Base-by-base conservation (phyloP, 2,888 invertebrate species). In the Darwinula stevensoni region DNA sequence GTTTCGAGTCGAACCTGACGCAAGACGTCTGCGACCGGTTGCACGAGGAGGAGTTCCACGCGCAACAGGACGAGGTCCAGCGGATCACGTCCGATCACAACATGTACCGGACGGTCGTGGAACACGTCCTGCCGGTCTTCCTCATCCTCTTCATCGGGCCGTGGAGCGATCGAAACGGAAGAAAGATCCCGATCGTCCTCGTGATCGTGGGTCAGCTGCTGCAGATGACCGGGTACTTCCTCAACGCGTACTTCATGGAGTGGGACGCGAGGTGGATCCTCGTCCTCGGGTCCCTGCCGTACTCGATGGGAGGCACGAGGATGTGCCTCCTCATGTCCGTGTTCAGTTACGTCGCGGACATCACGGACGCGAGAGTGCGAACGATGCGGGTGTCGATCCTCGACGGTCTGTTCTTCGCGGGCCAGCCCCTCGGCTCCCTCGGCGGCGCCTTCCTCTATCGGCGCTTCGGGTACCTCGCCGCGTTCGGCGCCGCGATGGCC, bases 121-220 rank as follows among this genome's bases (percentile, higher is more conserved):
- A 32, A n/a, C 34, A 36, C 18, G 14, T 35, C 1, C 38, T 38
- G 2, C 33, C 38, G 3, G 17, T 31, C 3, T 14, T 39, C 6
- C 16, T 38, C n/a, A 27, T 32, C 13, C 27, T 35, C 14, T 36
- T 40, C n/a, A 33, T 39, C 2, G 39, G 39, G 14, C 26, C 39
- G 3, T 40, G 40, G 40, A 39, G 38, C 18, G 40, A 40, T 17
- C 35, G 29, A 11, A 32, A 39, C 12, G 39, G 40, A 2, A 28
- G 40, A 16, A 40, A 40, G 31, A 9, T 33, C 4, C 34, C 36
- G 4, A 28, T 39, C 13, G 26, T 36, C 2, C 15, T 27, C 4
- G 32, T 36, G 12, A 18, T 36, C n/a, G 1, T 36, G 13, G 39
- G 38, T 13, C 31, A 34, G 3, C 33, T 31, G 3, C 2, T 35